These are phyloP conservation scores for Helostoma temminkii DNA, from an alignment of 2,797 vertebrate genomes.

Conservation along the genomic window DNA sequence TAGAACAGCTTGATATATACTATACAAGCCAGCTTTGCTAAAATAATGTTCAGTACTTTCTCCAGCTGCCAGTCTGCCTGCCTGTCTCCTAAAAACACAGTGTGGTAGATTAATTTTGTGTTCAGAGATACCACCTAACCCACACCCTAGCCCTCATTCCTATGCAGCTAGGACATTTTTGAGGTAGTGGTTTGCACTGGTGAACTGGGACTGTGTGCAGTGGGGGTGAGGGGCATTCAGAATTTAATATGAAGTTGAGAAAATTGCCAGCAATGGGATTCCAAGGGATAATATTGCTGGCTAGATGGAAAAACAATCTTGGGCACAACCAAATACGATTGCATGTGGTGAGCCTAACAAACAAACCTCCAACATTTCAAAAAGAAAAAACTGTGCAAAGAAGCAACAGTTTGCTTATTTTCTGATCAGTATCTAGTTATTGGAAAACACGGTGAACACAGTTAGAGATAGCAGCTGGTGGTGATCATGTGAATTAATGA, in stretches of 20 bases:
- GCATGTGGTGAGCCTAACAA: slow-evolving; percentile 63
- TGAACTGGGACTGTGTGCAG: slow-evolving; percentile 50
- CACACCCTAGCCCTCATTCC: slow-evolving; percentile 63
- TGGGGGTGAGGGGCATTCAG: slow-evolving; percentile 45
- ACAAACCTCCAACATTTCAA: slow-evolving; percentile 29
- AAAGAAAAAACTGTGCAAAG: slow-evolving; percentile 45
- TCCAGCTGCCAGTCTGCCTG: slow-evolving; percentile 48
- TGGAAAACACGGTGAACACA: not conserved
- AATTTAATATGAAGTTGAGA: slow-evolving; percentile 73
- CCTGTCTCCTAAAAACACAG: slow-evolving; percentile 41
- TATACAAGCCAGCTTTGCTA: slow-evolving; percentile 17
- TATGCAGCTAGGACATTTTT: slow-evolving; percentile 67
- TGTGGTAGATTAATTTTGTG: slow-evolving; percentile 54
- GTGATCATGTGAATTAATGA: not conserved
- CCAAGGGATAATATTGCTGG: slow-evolving; percentile 68
- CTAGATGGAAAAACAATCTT: slow-evolving; percentile 75
- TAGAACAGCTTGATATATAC: slow-evolving; percentile 9
- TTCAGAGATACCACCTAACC: slow-evolving; percentile 67
- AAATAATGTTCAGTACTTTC: slow-evolving; percentile 46
- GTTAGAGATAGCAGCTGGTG: not conserved
- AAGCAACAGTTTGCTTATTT: slow-evolving; percentile 28
- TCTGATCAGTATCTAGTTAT: slow-evolving; percentile 17
- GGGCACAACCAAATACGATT: slow-evolving; percentile 54
- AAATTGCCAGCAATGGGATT: slow-evolving; percentile 69
- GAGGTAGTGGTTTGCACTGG: slow-evolving; percentile 72